These are phyloP conservation scores for Discoglossus pictus DNA, from an alignment of 2,797 vertebrate species.

Conservation along the genomic window DNA sequence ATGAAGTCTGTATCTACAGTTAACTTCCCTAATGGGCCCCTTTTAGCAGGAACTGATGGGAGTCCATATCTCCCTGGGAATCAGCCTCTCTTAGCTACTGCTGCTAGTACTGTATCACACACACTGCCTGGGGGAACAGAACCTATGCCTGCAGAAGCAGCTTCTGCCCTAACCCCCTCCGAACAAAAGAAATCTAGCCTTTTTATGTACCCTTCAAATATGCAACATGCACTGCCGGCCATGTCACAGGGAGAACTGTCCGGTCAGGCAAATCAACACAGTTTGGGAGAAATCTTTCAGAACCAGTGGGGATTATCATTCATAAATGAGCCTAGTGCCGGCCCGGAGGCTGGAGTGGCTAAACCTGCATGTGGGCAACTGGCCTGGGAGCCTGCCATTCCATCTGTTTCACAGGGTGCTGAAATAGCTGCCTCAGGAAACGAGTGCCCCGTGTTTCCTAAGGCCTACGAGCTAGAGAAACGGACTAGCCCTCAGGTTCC, in stretches of 20 bases:
- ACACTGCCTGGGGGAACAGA: slow-evolving; percentile 75
- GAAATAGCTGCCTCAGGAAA: slow-evolving; percentile 75
- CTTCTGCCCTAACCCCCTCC: slow-evolving; percentile 65
- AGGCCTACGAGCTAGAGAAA: slow-evolving; percentile 85
- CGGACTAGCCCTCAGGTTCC: slow-evolving; percentile 87
- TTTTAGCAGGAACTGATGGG: slow-evolving; percentile 81
- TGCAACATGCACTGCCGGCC: slow-evolving; percentile 93
- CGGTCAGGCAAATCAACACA: slow-evolving; percentile 90
- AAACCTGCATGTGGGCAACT: slow-evolving; percentile 72
- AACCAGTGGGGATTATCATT: slow-evolving; percentile 99
- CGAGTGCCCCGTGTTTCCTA: slow-evolving; percentile 79
- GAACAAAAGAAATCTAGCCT: slow-evolving; percentile 93
- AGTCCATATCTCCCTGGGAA: slow-evolving; percentile 75
- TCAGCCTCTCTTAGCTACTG: slow-evolving; percentile 85
- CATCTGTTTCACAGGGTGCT: slow-evolving; percentile 77
- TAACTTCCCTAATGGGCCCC: slow-evolving; percentile 92
- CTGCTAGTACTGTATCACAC: slow-evolving; percentile 83
- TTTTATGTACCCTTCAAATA: slow-evolving; percentile 97
- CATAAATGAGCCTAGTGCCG: slow-evolving; percentile 93
- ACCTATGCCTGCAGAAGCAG: slow-evolving; percentile 75
- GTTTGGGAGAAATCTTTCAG: slow-evolving; percentile 97
- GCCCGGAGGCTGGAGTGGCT: slow-evolving; percentile 70
- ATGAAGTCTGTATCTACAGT: slow-evolving; percentile 98
- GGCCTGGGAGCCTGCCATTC: slow-evolving; percentile 74
- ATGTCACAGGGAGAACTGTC: slow-evolving; percentile 73